These are phyloP conservation scores for Nematolebias whitei DNA, from an alignment of 2,113 vertebrate species.

Conservation along the genomic window DNA sequence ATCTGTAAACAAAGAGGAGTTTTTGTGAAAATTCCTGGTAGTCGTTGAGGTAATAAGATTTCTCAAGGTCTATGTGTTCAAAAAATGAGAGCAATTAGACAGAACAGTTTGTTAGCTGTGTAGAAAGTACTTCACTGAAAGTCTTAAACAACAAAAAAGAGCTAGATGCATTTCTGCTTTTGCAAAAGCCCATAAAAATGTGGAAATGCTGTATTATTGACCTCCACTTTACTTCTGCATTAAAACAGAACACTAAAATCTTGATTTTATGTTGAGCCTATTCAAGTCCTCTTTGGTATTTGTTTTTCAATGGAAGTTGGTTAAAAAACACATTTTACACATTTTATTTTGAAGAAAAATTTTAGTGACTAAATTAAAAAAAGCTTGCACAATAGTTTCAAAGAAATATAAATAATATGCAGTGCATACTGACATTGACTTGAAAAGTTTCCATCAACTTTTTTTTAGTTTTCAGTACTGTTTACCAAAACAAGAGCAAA, in stretches of 20 bases:
- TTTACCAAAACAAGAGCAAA: neutral
- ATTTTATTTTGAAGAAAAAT: neutral
- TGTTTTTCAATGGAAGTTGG: neutral
- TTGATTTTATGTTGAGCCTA: neutral
- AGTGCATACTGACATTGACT: neutral
- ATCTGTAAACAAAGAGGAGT: neutral
- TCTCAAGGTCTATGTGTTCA: neutral
- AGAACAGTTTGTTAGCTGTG: neutral
- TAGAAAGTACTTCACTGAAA: neutral
- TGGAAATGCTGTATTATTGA: neutral
- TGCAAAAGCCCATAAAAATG: neutral
- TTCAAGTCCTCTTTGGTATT: neutral
- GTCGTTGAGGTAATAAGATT: constrained; percentile 6
- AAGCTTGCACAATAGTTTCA: neutral
- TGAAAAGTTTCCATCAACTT: neutral
- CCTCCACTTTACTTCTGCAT: neutral
- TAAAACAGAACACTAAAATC: neutral
- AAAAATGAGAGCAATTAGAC: constrained; percentile 1
- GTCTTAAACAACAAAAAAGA: neutral
- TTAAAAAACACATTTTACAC: neutral
- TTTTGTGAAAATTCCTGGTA: neutral
- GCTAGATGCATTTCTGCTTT: neutral
- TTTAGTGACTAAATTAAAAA: neutral
- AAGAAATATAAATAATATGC: neutral
- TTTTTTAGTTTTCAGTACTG: neutral